These are phyloP conservation scores for Melanotaenia trifasciata DNA, from an alignment of 2,797 vertebrate species.

Conservation along the genomic window DNA sequence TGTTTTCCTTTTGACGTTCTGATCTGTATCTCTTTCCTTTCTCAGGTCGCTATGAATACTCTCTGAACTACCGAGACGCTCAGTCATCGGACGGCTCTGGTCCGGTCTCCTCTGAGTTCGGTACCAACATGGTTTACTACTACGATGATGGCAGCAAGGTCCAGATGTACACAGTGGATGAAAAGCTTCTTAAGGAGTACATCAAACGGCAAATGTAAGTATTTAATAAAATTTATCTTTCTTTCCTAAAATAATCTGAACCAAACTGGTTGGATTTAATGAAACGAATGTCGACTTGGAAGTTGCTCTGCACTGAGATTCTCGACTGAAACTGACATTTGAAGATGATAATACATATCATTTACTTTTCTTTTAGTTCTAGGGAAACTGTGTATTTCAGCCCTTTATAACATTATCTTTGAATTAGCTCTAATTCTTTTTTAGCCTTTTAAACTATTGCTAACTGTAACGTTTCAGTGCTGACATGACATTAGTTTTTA, in stretches of 20 bases:
- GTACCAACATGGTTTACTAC: constrained; percentile 91
- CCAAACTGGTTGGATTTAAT: neutral
- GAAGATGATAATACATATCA: too few relatives aligned
- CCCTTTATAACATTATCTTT: neutral
- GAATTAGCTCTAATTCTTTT: too few relatives aligned
- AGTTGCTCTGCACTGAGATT: too few relatives aligned
- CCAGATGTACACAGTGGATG: constrained; percentile 94
- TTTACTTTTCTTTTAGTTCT: too few relatives aligned
- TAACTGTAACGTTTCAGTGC: too few relatives aligned
- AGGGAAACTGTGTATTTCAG: too few relatives aligned
- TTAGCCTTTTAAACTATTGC: too few relatives aligned
- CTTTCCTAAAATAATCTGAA: neutral
- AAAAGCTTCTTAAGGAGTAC: constrained; percentile 93
- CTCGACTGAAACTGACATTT: too few relatives aligned
- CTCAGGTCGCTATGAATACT: constrained; percentile 89
- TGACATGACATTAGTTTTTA: too few relatives aligned
- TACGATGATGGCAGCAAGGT: constrained; percentile 90
- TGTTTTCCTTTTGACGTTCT: too few relatives aligned
- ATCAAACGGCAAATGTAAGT: constrained; percentile 97
- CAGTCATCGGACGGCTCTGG: constrained; percentile 79
- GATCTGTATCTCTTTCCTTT: too few relatives aligned
- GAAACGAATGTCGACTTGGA: neutral
- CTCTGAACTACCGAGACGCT: constrained; percentile 83
- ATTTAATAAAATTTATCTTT: neutral
- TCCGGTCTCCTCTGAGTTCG: constrained; percentile 81